Evolutionary conservation across 1,140 invertebrate species (phyloP), one percentile per base, ranked within the genome.

Genomic region (Brachionus plicatilis): DNA sequence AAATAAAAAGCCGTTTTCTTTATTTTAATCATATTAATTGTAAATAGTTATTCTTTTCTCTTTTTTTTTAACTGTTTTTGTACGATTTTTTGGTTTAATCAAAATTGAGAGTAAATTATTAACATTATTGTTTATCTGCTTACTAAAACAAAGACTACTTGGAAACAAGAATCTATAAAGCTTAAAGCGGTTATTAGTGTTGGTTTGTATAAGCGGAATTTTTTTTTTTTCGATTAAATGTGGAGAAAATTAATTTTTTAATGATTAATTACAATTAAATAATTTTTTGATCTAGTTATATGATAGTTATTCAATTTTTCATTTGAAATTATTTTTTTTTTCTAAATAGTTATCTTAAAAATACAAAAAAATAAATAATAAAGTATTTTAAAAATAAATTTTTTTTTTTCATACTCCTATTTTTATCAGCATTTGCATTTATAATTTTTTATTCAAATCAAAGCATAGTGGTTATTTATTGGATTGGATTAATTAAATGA

Each of bases 1-100:
- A 50, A 53, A 41, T 41, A 43, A 72, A 72, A 43, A 72, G 41
- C 68, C 68, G 68, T 72, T 72, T 72, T 72, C 41, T 72, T 72
- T 72, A 27, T 68, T 60, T 60, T 60, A 60, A 60, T 60, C 53
- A 60, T 60, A 60, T 60, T 14, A 60, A 60, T 60, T 60, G 53
- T 60, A 60, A 20, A 60, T 60, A 60, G 53, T 60, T 60, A 27
- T 60, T 60, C n/a, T 60, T 24, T 53, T 33, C 29, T 33, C 29
- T 53, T 60, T 60, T 24, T 60, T 20, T 60, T 60, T 60, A 20
- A 24, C 0, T 20, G n/a, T 60, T 37, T 68, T 70, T 70, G 37
- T 70, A 37, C 37, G 27, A 70, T 70, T 70, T 70, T 70, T 70
- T 70, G 66, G 27, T 70, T 70, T 6, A 70, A 70, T 37, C 66